Conservation (phyloP, 64 coral and sea anemone genomes). For the Stichodactyla helianthus region DNA sequence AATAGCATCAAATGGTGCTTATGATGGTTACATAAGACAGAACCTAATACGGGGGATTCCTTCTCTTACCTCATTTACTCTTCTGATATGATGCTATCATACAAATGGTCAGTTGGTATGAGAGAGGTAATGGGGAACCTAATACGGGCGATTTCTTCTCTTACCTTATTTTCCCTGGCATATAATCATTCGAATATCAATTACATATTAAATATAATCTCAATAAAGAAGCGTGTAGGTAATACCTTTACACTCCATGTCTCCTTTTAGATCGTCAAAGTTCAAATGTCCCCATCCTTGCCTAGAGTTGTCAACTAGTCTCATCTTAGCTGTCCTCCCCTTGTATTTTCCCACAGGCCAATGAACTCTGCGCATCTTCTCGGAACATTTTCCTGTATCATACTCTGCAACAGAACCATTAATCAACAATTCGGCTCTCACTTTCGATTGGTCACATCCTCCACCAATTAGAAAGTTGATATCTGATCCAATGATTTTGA, state of each 20-base stretch:
- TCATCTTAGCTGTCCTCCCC: neutral
- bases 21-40: no score
- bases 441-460: conserved; percentile 20
- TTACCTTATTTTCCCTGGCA: no score
- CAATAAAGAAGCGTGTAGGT: neutral
- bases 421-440: conserved; percentile 29
- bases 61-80: no score
- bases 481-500: conserved; percentile 15
- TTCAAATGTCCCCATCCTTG: conserved; percentile 35
- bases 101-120: no score
- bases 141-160: no score
- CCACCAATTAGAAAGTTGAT: conserved; percentile 47
- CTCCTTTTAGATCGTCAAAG: conserved; percentile 36
- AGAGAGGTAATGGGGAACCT: no score
- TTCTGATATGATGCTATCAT: no score
- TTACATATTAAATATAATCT: no score
- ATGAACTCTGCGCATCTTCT: conserved; percentile 26
- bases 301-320: conserved; percentile 26
- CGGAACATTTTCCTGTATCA: conserved; percentile 3
- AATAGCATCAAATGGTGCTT: no score
- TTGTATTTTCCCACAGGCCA: conserved; percentile 31
- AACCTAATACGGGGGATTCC: no score
- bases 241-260: conserved; percentile 10
- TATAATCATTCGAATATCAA: no score
- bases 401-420: conserved; percentile 2